Base-by-base conservation (phyloP, 37 sponge, comb jelly and placozoan species). In the Beroe ovata region DNA sequence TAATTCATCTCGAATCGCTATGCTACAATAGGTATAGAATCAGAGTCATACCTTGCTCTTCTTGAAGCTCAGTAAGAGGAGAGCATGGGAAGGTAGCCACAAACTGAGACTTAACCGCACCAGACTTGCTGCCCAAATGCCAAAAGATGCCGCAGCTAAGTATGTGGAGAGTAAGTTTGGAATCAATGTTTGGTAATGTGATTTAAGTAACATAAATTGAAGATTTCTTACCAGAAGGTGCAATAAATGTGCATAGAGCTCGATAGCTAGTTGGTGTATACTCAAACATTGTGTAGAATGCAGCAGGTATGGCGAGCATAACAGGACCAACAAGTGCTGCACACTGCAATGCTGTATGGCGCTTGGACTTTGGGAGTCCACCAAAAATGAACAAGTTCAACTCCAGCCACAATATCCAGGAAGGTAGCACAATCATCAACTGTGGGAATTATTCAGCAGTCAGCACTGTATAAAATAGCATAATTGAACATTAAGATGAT, bases 281-380 rank as follows among this genome's bases (percentile, higher is more conserved):
- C 36, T 66, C 69, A 66, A 66, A 66, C 69, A 66, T 66, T 1
- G 25, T 66, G 35, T 66, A 66, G 69, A 66, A 66, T 18, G 30
- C 30, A 32, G 32, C 14, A 30, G 69, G 69, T 37, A 30, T 18
- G 16, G 30, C 30, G 2, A 66, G 8, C 33, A 66, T 34, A 18
- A 66, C 16, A 66, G 69, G 69, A 32, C 35, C 25, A 19, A 66
- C 34, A 18, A 66, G 34, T 6, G 32, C 25, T 11, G 30, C 32
- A 29, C 14, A 29, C 16, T 66, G 69, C 36, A 34, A 16, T 32
- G 25, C 30, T 11, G 30, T 66, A 37, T 66, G 36, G 11, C 36
- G 25, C 14, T 29, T 30, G 2, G 69, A 66, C 16, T 66, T 66
- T 29, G 69, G 36, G 8, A 30, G 2, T 33, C 69, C 69, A 34